A percentile compares a stretch with the other conserved stretches of the same genome.
phyloP scores from a whole-genome alignment of 2,888 invertebrate genomes.

The Choristoneura rosaceana region DNA sequence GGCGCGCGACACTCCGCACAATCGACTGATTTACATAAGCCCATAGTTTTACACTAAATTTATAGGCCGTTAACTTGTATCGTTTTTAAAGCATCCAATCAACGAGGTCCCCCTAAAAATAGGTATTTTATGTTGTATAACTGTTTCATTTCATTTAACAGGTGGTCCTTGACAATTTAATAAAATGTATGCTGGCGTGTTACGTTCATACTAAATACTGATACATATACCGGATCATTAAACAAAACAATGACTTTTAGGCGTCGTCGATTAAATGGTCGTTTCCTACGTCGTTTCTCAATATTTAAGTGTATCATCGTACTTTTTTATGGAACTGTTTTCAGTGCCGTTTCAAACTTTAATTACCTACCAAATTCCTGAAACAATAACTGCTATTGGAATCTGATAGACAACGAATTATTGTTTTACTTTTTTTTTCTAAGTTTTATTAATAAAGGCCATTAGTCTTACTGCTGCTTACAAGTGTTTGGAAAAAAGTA shows the following conservation, averaged over 20 bases:
- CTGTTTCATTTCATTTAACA: no score
- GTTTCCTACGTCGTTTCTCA: neutral
- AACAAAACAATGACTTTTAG: no score
- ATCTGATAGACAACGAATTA: neutral
- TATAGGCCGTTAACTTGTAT: constrained; percentile 3
- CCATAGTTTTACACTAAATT: constrained; percentile 18
- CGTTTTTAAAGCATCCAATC: neutral
- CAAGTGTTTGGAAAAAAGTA: neutral
- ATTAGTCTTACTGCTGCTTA: neutral
- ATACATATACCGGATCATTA: no score
- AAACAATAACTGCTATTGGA: neutral
- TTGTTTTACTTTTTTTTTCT: neutral
- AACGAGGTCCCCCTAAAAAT: neutral
- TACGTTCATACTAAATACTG: neutral
- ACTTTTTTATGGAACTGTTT: neutral
- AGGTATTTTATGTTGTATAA: no score
- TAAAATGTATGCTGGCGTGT: neutral
- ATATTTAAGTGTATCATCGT: neutral
- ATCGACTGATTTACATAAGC: constrained; percentile 24
- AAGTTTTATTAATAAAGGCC: neutral
- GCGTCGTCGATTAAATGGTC: neutral
- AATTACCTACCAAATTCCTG: neutral
- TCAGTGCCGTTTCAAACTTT: neutral
- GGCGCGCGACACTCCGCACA: constrained; percentile 20
- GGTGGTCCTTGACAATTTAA: neutral